phyloP scores from a whole-genome alignment of 2,888 invertebrate genomes.

The Trimorus sp. region DNA sequence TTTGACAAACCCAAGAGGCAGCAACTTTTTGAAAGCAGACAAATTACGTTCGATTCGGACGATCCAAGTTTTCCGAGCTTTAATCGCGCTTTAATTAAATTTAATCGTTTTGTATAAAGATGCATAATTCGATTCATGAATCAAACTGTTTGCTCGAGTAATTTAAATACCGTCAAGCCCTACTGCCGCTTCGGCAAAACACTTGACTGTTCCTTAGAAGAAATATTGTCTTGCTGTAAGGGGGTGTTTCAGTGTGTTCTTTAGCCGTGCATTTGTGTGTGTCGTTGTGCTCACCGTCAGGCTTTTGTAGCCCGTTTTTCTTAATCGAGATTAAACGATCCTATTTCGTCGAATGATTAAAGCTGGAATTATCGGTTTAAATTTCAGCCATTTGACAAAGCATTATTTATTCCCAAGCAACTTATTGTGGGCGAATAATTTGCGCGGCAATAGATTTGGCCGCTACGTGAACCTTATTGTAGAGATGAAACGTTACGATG shows the following conservation, averaged over 20 bases:
- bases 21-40: constrained; percentile 8
- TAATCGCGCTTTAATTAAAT: constrained; percentile 36
- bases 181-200: constrained; percentile 28
- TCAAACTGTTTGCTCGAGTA: constrained; percentile 44
- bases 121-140: constrained; percentile 34
- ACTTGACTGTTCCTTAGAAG: constrained; percentile 26
- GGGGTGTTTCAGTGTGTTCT: constrained; percentile 13
- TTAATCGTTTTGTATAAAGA: constrained; percentile 45
- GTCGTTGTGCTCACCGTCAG: not conserved
- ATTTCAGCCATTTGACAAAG: constrained; percentile 8
- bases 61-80: constrained; percentile 31
- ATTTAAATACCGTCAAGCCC: constrained; percentile 48
- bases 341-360: not conserved
- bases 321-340: constrained; percentile 26
- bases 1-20: constrained; percentile 7
- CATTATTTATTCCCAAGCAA: constrained; percentile 31
- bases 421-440: constrained; percentile 35
- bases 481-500: constrained; percentile 28
- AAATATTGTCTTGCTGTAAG: constrained; percentile 27
- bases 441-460: constrained; percentile 26
- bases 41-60: constrained; percentile 26
- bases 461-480: constrained; percentile 32
- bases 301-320: constrained; percentile 19
- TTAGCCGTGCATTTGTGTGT: not conserved
- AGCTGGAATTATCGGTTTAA: constrained; percentile 4